A percentile compares a stretch with the other conserved stretches of the same genome.
These are phyloP conservation scores for Aleiodes alternator DNA, from an alignment of 2,888 invertebrate genomes.

Conservation along the genomic window DNA sequence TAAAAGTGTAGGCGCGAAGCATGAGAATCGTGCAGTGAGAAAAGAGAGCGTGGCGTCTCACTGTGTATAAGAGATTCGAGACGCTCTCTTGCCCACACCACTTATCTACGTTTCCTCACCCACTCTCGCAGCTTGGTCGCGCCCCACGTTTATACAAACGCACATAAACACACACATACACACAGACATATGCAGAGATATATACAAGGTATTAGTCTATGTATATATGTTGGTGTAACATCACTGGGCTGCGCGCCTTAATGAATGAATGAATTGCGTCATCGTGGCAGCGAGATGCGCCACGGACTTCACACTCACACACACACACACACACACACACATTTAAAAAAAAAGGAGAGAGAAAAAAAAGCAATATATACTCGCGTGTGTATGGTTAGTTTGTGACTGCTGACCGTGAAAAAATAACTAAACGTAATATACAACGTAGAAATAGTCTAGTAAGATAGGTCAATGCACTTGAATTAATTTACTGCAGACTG, in stretches of 20 bases:
- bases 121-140: constrained; percentile 34
- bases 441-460: constrained; percentile 35
- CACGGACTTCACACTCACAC: constrained; percentile 1
- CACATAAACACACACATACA: constrained; percentile 39
- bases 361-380: constrained; percentile 30
- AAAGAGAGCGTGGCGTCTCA: neutral
- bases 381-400: constrained; percentile 38
- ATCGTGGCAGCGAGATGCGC: constrained; percentile 56
- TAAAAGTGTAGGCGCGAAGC: constrained; percentile 12
- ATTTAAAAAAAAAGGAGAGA: neutral
- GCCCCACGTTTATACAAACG: constrained; percentile 4
- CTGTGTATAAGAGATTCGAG: constrained; percentile 2
- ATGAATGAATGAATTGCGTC: constrained; percentile 73
- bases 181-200: constrained; percentile 35
- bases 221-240: constrained; percentile 33
- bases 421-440: constrained; percentile 40
- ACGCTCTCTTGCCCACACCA: constrained; percentile 54
- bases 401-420: constrained; percentile 45
- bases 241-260: constrained; percentile 59
- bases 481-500: neutral
- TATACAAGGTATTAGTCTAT: constrained; percentile 23
- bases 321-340: neutral
- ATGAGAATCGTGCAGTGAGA: constrained; percentile 19
- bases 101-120: constrained; percentile 56
- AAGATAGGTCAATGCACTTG: constrained; percentile 42